Percentiles rank a stretch among this genome's conserved stretches.
phyloP scores from a whole-genome alignment of 2,888 invertebrate species.

The Pollenia amentaria region DNA sequence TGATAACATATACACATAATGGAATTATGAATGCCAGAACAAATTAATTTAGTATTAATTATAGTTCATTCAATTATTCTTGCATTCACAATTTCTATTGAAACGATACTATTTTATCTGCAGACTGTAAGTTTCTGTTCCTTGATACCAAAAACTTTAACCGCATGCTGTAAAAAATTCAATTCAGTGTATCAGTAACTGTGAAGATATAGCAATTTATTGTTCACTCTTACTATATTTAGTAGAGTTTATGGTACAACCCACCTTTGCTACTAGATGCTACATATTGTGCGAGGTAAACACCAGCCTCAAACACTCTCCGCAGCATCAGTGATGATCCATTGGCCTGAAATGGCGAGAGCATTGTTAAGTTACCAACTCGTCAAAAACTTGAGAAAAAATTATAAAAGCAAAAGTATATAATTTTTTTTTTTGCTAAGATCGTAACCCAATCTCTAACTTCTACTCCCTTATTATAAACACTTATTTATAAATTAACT shows the following conservation, averaged over 20 bases:
- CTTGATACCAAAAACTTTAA: constrained; percentile 29
- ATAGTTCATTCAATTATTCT: constrained; percentile 21
- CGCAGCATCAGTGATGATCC: constrained; percentile 65
- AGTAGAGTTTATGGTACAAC: constrained; percentile 44
- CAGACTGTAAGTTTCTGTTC: constrained; percentile 35
- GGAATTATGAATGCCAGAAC: constrained; percentile 24
- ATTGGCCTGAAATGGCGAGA: constrained; percentile 68
- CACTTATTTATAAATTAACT: constrained; percentile 7
- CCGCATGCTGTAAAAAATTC: constrained; percentile 62
- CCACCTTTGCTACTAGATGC: constrained; percentile 64
- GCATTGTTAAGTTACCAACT: constrained; percentile 53
- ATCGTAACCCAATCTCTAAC: constrained; percentile 25
- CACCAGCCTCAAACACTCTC: constrained; percentile 48
- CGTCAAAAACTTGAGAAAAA: constrained; percentile 25
- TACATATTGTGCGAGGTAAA: constrained; percentile 59
- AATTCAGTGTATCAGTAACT: constrained; percentile 57
- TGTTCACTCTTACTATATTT: constrained; percentile 16
- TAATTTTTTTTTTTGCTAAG: not conserved
- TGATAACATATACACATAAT: constrained; percentile 11
- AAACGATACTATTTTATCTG: constrained; percentile 47
- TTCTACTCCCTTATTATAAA: constrained; percentile 54
- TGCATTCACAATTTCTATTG: constrained; percentile 35
- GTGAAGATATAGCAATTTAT: constrained; percentile 17
- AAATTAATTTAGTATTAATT: not conserved
- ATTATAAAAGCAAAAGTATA: constrained; percentile 37